Base-by-base conservation (phyloP, 2,888 invertebrate genomes). In the Synanthedon formicaeformis region DNA sequence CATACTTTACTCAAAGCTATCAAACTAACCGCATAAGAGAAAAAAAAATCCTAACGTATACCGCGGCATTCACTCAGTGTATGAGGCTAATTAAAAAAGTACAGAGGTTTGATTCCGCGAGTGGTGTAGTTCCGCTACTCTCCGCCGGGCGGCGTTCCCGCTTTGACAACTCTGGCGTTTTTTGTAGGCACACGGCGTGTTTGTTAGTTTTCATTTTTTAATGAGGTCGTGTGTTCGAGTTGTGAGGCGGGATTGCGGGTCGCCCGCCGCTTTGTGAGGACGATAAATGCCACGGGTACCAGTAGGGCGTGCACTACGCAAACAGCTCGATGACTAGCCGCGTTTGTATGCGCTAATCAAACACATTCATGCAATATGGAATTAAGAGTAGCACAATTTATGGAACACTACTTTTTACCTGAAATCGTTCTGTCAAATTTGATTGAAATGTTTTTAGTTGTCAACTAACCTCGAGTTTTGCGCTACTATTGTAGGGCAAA, bases 21-120 rank as follows among this genome's bases (percentile, higher is more conserved):
- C 78, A 80, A 83, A 82, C 84, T 83, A 85, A 82, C 82, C 81
- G 79, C 73, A 68, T 68, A 73, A 64, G 73, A 66, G 64, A 70
- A 69, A 75, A 74, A 16, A 72, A 78, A 80, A 80, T 71, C 74
- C 80, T 80, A 78, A 81, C 80, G 74, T 78, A 78, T 77, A 81
- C 77, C 73, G 81, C 78, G 78, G 23, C 81, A 85, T 85, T 84
- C 82, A 83, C 67, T 74, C 71, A 64, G 68, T 80, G 79, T 81
- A 86, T 83, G 81, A 66, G 65, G 86, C 86, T 85, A 87, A 87
- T 87, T 87, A 87, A 87, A 86, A 86, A 79, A 77, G 83, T 76
- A 84, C 85, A 85, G 80, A 78, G 78, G 77, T 67, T 34, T 84
- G 83, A 75, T 70, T 86, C 59, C 69, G 75, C 75, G 76, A 86